Percentiles rank a stretch among this genome's conserved stretches.
Evolutionary conservation across 2,888 invertebrate genomes (phyloP).

Genomic region (Fragum whitleyi): DNA sequence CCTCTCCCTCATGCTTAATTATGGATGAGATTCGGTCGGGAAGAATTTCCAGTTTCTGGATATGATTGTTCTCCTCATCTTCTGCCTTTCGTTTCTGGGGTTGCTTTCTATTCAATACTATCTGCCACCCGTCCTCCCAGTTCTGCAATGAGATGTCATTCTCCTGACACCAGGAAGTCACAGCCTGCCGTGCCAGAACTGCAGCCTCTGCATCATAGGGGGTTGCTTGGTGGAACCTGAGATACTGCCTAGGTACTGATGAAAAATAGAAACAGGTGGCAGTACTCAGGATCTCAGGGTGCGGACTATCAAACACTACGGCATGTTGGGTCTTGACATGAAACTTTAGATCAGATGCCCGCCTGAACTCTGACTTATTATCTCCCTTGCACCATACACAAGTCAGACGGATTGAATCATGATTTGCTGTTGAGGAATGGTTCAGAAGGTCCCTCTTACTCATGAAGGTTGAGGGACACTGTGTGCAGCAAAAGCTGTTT

Average conservation of each 20-base stretch:
- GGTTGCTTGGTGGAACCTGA: not conserved
- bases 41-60: not conserved
- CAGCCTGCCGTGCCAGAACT: not conserved
- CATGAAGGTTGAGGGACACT: constrained; percentile 6
- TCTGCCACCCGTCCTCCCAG: not conserved
- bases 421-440: not conserved
- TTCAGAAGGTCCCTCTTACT: not conserved
- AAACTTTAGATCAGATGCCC: not conserved
- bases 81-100: too few relatives aligned
- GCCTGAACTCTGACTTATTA: not conserved
- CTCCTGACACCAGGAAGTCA: too few relatives aligned
- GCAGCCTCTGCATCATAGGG: not conserved
- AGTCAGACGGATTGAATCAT: not conserved
- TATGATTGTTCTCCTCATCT: not conserved
- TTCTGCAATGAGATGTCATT: not conserved
- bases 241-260: not conserved
- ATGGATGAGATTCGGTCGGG: not conserved
- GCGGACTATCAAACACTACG: not conserved
- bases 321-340: constrained; percentile 3
- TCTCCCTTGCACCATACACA: not conserved
- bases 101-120: not conserved
- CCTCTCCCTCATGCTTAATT: not conserved
- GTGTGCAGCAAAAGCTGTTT: not conserved
- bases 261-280: constrained; percentile 1
- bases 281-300: not conserved